phyloP scores from a whole-genome alignment of 2,797 vertebrate genomes.

The Propithecus deckenii region DNA sequence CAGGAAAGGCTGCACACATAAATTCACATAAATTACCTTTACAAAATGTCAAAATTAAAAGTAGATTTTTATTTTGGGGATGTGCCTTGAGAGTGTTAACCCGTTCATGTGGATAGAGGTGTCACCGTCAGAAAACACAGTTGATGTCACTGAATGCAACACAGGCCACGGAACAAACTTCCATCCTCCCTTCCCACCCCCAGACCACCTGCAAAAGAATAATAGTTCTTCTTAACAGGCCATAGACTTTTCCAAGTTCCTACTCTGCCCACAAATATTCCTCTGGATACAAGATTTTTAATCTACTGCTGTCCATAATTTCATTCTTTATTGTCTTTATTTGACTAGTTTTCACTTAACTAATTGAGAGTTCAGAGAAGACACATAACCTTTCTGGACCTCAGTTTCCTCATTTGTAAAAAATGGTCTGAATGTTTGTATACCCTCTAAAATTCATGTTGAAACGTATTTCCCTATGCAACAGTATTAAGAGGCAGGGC shows the following conservation, averaged over 20 bases:
- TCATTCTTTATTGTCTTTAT: neutral
- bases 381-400: neutral
- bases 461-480: neutral
- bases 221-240: neutral
- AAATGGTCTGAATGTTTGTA: neutral
- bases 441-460: neutral
- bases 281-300: neutral
- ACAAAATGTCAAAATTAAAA: slow-evolving; percentile 79
- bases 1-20: slow-evolving; percentile 73
- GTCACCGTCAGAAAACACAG: neutral
- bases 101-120: neutral
- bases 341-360: neutral
- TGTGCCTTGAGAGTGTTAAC: slow-evolving; percentile 68
- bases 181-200: neutral
- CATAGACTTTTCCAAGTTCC: neutral
- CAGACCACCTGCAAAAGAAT: neutral
- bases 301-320: neutral
- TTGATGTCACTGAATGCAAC: neutral
- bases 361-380: neutral
- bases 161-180: neutral
- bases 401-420: neutral
- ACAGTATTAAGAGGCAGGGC: neutral
- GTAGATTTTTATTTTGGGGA: slow-evolving; percentile 69
- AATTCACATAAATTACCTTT: slow-evolving; percentile 79
- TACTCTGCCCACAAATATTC: neutral